phyloP scores from a whole-genome alignment of 1,140 invertebrate genomes.

The Danaus plexippus region DNA sequence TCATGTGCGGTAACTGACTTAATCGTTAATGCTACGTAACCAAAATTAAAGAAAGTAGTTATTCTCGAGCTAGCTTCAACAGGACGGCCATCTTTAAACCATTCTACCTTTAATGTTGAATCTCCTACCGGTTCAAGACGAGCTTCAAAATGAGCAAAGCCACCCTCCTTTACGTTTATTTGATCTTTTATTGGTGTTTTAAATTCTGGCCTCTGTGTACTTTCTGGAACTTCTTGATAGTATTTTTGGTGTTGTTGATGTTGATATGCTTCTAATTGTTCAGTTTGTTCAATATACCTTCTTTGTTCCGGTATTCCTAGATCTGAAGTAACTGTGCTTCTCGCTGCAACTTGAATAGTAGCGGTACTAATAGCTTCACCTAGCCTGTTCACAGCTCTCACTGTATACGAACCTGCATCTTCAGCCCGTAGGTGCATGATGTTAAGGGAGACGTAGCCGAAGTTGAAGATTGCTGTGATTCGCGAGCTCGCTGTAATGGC shows the following conservation, averaged over 20 bases:
- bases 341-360: constrained; percentile 81
- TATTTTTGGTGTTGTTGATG: constrained; percentile 83
- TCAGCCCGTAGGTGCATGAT: constrained; percentile 96
- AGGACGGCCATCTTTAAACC: constrained; percentile 93
- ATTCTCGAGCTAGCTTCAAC: constrained; percentile 94
- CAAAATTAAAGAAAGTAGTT: constrained; percentile 96
- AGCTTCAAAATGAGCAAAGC: constrained; percentile 96
- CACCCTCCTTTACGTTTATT: constrained; percentile 89
- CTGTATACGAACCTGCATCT: constrained; percentile 93
- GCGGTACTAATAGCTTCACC: constrained; percentile 89
- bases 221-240: constrained; percentile 83
- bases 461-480: constrained; percentile 97
- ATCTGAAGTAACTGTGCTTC: constrained; percentile 86
- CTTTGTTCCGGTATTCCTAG: constrained; percentile 93
- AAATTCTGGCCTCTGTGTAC: constrained; percentile 87
- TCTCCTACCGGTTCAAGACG: constrained; percentile 94
- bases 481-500: constrained; percentile 94
- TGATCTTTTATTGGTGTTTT: constrained; percentile 94
- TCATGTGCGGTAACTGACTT: constrained; percentile 93
- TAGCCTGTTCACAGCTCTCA: constrained; percentile 88
- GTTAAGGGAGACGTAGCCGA: constrained; percentile 98
- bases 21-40: constrained; percentile 96
- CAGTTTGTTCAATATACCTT: constrained; percentile 92
- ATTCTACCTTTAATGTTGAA: constrained; percentile 92
- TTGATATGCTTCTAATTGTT: constrained; percentile 93